A percentile compares a stretch with the other conserved stretches of the same genome.
Conservation (phyloP, 2,888 invertebrate genomes). For the Limnephilus lunatus region DNA sequence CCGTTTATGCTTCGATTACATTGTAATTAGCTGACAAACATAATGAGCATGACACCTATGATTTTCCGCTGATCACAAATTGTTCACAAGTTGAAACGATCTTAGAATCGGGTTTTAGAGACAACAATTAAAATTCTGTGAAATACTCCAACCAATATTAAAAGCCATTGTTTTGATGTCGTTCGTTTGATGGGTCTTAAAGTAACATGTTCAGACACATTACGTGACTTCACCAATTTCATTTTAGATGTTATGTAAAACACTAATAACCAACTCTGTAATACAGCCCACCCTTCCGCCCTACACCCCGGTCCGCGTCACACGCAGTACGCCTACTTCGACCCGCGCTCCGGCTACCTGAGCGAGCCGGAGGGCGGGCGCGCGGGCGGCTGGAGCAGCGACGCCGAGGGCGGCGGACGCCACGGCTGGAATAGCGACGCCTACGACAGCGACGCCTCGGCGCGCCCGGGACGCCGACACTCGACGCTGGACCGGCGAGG, state of each 20-base stretch:
- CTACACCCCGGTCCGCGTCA: slow-evolving; percentile 63
- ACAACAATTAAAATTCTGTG: too few species aligned
- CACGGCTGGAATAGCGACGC: slow-evolving; percentile 74
- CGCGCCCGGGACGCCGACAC: slow-evolving; percentile 70
- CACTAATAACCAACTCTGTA: not conserved
- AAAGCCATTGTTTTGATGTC: too few species aligned
- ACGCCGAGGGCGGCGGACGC: slow-evolving; percentile 74
- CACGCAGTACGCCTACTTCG: slow-evolving; percentile 75
- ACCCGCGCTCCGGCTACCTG: slow-evolving; percentile 76
- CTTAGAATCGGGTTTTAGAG: too few species aligned
- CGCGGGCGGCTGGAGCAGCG: slow-evolving; percentile 73
- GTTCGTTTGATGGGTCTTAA: not conserved
- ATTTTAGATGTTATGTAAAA: not conserved
- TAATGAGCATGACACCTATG: too few species aligned
- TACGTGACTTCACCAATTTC: not conserved
- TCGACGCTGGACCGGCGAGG: slow-evolving; percentile 68
- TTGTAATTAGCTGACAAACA: too few species aligned
- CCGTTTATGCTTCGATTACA: too few species aligned
- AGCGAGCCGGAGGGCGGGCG: slow-evolving; percentile 76
- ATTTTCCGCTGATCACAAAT: too few species aligned
- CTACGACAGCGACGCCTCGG: slow-evolving; percentile 74
- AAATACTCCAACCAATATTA: too few species aligned
- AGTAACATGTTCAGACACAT: not conserved
- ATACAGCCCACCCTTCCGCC: slow-evolving; percentile 63
- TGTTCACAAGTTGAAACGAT: too few species aligned